phyloP scores from a whole-genome alignment of 2,113 vertebrate genomes.

The Saccopteryx bilineata region DNA sequence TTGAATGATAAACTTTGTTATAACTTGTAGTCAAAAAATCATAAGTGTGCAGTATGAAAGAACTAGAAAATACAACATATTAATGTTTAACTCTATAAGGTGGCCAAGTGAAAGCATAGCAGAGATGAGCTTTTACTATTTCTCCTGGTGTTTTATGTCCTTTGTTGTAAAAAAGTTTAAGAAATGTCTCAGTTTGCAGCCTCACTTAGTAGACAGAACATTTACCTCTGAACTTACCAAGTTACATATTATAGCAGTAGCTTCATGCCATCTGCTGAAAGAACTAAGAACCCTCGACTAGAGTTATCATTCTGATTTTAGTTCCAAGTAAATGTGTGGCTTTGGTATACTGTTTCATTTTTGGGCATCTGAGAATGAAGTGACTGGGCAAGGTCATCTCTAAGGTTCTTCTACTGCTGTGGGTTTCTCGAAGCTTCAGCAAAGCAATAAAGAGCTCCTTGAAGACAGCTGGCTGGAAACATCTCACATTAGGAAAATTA shows the following conservation, averaged over 20 bases:
- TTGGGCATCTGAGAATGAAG: background rate
- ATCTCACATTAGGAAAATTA: background rate
- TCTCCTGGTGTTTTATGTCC: background rate
- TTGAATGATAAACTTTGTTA: conserved; percentile 82
- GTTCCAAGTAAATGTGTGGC: background rate
- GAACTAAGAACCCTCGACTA: background rate
- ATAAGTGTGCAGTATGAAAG: conserved; percentile 60
- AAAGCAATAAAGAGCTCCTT: background rate
- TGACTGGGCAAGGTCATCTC: background rate
- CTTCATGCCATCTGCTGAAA: background rate
- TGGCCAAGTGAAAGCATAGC: background rate
- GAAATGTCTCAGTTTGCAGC: background rate
- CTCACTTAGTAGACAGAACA: background rate
- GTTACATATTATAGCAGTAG: background rate
- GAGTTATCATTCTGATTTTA: background rate
- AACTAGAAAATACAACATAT: conserved; percentile 42
- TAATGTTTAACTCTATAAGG: conserved; percentile 59
- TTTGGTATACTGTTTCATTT: background rate
- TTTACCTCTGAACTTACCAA: background rate
- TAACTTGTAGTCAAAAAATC: conserved; percentile 80
- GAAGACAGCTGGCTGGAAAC: background rate
- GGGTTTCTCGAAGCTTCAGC: background rate
- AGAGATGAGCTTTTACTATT: background rate
- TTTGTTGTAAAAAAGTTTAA: background rate
- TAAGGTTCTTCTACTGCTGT: background rate